phyloP scores from a whole-genome alignment of 2,797 vertebrate genomes.

The Acropternis orthonyx region DNA sequence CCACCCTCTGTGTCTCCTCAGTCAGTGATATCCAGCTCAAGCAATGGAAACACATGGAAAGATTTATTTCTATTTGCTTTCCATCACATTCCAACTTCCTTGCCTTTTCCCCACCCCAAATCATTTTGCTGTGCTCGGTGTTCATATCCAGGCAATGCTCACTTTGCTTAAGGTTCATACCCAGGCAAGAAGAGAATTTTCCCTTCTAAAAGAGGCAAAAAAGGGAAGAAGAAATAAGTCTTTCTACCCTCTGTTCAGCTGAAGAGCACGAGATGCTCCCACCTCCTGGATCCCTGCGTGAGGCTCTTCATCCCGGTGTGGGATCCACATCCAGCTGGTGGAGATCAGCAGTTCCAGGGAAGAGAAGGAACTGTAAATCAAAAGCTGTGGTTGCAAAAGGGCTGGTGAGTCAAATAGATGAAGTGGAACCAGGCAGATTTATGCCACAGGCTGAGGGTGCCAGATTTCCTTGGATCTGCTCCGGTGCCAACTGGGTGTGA shows the following conservation, averaged over 20 bases:
- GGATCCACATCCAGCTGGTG: background rate
- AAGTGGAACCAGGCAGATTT: background rate
- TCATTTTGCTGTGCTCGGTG: background rate
- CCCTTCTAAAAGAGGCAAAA: background rate
- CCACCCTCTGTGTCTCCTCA: background rate
- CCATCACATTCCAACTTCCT: background rate
- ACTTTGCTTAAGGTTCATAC: background rate
- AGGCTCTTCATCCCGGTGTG: accelerated
- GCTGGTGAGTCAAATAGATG: background rate
- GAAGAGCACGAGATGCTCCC: background rate
- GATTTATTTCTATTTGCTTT: background rate
- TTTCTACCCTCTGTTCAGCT: background rate
- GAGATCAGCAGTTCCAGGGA: background rate
- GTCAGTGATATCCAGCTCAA: background rate
- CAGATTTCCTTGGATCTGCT: background rate
- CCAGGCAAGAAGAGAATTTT: background rate
- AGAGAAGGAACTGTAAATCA: background rate
- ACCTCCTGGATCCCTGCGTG: background rate
- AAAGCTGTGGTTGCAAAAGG: background rate
- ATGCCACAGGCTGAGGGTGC: background rate
- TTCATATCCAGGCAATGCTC: background rate
- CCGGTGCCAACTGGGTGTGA: background rate
- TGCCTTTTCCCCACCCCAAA: background rate
- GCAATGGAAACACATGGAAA: background rate
- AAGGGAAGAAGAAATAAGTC: background rate